phyloP scores from a whole-genome alignment of 2,797 vertebrate species.

The Enteromius mattozi region DNA sequence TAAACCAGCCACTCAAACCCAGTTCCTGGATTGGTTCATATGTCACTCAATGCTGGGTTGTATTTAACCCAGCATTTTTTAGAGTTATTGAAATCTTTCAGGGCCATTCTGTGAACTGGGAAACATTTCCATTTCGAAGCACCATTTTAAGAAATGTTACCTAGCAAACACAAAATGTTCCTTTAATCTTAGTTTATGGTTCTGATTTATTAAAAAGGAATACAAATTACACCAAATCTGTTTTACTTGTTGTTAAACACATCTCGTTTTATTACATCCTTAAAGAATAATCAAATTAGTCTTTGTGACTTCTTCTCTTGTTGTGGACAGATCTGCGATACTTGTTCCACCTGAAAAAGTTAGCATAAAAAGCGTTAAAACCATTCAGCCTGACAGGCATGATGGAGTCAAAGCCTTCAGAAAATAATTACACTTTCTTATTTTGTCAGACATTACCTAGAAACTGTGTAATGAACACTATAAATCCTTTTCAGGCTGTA shows the following conservation, averaged over 20 bases:
- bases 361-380: not conserved
- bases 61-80: no score
- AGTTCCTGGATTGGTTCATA: no score
- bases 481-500: conserved; percentile 68
- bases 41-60: no score
- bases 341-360: not conserved
- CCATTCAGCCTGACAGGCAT: not conserved
- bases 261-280: not conserved
- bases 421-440: conserved; percentile 26
- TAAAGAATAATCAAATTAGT: not conserved
- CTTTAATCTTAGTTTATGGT: no score
- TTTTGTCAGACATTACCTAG: conserved; percentile 57
- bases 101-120: not conserved
- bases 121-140: not conserved
- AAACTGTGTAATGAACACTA: conserved; percentile 46
- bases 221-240: not conserved
- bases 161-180: not conserved
- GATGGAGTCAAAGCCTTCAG: not conserved
- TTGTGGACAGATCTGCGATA: no score
- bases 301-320: not conserved
- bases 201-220: not conserved
- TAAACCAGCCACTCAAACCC: no score
- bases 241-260: not conserved
- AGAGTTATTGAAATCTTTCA: not conserved
- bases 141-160: not conserved